A percentile compares a stretch with the other conserved stretches of the same genome.
Conservation (phyloP, 2,113 vertebrate genomes). For the Pollachius pollachius region DNA sequence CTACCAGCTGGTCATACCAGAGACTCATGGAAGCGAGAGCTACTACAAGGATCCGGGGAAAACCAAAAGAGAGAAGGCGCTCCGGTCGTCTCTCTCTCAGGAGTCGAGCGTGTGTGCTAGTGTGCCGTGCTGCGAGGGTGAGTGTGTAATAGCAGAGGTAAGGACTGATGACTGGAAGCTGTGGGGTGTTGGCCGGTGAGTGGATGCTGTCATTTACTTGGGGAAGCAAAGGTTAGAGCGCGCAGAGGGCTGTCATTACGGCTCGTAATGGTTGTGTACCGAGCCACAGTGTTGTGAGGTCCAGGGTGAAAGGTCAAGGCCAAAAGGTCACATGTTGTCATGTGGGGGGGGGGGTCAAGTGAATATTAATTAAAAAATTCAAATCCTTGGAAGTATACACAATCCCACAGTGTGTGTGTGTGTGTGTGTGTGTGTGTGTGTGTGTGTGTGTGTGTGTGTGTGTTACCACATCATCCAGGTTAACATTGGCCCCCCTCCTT, state of each 20-base stretch:
- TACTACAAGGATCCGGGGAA: not conserved
- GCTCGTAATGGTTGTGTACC: slow-evolving; percentile 48
- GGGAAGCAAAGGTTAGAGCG: slow-evolving; percentile 42
- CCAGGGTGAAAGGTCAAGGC: slow-evolving; percentile 46
- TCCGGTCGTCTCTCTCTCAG: slow-evolving; percentile 11
- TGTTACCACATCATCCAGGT: slow-evolving; percentile 89
- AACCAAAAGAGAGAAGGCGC: slow-evolving; percentile 3
- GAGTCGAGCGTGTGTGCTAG: slow-evolving; percentile 18
- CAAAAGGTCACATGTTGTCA: slow-evolving; percentile 4
- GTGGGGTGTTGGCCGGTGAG: slow-evolving; percentile 53
- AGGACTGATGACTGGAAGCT: slow-evolving; percentile 41
- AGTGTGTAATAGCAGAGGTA: slow-evolving; percentile 27
- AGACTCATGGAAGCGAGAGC: slow-evolving; percentile 64
- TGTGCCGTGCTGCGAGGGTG: slow-evolving; percentile 10
- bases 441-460: slow-evolving; percentile 18
- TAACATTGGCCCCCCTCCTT: slow-evolving; percentile 89
- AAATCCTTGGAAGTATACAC: too few relatives aligned
- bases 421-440: slow-evolving; percentile 23
- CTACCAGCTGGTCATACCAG: slow-evolving; percentile 73
- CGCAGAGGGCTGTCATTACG: slow-evolving; percentile 57
- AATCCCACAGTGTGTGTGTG: slow-evolving; percentile 2
- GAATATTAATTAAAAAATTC: too few relatives aligned
- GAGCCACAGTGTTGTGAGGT: slow-evolving; percentile 48
- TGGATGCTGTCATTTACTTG: slow-evolving; percentile 60
- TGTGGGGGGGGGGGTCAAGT: not conserved